These are phyloP conservation scores for Caradrina kadenii DNA, from an alignment of 2,888 invertebrate genomes.

Conservation along the genomic window DNA sequence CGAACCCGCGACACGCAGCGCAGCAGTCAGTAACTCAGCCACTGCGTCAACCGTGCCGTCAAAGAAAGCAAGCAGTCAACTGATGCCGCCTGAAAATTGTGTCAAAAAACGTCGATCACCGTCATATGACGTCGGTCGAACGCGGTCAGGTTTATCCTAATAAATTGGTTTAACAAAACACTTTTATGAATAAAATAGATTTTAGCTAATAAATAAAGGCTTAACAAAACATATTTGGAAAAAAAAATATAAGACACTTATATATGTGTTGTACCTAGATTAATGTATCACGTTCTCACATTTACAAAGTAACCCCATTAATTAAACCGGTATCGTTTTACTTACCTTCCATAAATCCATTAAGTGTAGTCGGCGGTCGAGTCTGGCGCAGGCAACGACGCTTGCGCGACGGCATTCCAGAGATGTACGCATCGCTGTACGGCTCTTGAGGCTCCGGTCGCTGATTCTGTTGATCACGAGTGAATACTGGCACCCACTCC, in stretches of 20 bases:
- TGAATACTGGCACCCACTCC: constrained; percentile 96
- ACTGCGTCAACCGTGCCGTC: too few species aligned
- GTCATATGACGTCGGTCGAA: too few species aligned
- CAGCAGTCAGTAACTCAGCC: too few species aligned
- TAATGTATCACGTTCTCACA: neutral
- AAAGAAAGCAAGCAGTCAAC: too few species aligned
- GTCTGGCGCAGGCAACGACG: constrained; percentile 92
- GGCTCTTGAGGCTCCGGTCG: constrained; percentile 89
- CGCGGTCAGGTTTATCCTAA: too few species aligned
- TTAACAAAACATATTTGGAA: neutral
- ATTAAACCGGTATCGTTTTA: neutral
- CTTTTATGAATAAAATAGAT: too few species aligned
- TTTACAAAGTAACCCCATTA: neutral
- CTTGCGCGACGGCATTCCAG: constrained; percentile 97
- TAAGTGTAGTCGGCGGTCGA: constrained; percentile 76
- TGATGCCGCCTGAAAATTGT: too few species aligned
- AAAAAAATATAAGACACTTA: too few species aligned
- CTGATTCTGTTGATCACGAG: constrained; percentile 94
- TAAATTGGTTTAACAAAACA: too few species aligned
- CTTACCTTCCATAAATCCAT: constrained; percentile 77
- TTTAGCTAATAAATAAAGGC: neutral
- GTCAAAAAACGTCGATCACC: too few species aligned
- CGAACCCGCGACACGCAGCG: too few species aligned
- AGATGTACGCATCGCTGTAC: constrained; percentile 97
- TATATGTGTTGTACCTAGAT: too few species aligned